Evolutionary conservation across 2,113 vertebrate species (phyloP), one percentile per base, ranked within the genome.

Genomic region (Pygathrix nemaeus): DNA sequence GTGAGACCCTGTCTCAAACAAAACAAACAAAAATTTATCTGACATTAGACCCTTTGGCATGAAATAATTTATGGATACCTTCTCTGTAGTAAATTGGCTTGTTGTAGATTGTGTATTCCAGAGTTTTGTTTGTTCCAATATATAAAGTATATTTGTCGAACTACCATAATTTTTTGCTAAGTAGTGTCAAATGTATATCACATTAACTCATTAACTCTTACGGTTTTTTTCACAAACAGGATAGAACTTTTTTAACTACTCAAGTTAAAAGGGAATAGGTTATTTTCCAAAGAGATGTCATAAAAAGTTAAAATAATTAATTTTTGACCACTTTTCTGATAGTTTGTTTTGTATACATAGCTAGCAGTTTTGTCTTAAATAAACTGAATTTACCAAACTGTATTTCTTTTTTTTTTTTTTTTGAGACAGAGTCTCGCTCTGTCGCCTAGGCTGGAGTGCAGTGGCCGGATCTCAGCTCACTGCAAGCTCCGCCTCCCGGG

Each of bases 281-380:
- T 88, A 75, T 81, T 89, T 89, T 86, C 45, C 84, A 94, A 80
- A 94, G n/a, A 79, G 16, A n/a, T 52, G 5, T 72, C 45, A 73
- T 86, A 55, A 90, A 52, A 80, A 61, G 5, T n/a, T 81, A 32
- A 27, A 88, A 78, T 57, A 92, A 61, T 14, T 93, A 48, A 94
- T 93, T 97, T 98, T 96, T 93, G 23, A 64, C 78, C 21, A 52
- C 43, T 94, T 83, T 93, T 78, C 43, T 70, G 59, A 72, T 87
- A 83, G 52, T 55, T 91, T 61, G 45, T 73, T 90, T 84, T 92
- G 3, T 75, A 20, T 50, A 35, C 27, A 57, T 32, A 68, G 61
- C 32, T 93, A n/a, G 81, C 43, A 88, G 17, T 81, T 96, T 92
- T 76, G 88, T 94, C 43, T 92, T 87, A 25, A 76, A 45, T 93